Base-by-base conservation (phyloP, 2,797 vertebrate species). In the Lepus oiostolus region DNA sequence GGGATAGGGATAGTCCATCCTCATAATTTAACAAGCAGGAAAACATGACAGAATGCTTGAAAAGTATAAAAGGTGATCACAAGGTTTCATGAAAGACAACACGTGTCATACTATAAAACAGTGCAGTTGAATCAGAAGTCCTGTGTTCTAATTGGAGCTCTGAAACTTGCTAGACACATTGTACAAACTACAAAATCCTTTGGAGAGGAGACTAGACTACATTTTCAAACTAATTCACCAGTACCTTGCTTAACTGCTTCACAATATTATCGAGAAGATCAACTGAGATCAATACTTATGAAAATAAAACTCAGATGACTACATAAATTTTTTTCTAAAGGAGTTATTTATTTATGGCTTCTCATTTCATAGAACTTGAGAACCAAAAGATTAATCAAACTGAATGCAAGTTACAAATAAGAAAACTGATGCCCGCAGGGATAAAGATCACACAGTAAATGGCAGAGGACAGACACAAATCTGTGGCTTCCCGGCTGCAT, bases 11-110 rank as follows among this genome's bases (percentile, higher is more conserved):
- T 19, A n/a, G n/a, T 63, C 17, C n/a, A 30, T 77, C 14, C 19
- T 95, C n/a, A n/a, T 67, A 68, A 79, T 70, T 85, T 77, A 84
- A 88, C 80, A 60, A 92, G 26, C 72, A 19, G 60, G 13, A 50
- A 81, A 84, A 86, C 72, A 26, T 83, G 17, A 58, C 19, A 54
- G 38, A 88, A 86, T 54, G 30, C n/a, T 93, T 95, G 62, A 71
- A 68, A 95, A 89, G 50, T 88, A 79, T 82, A 58, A 54, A 83
- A 6, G n/a, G 42, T 71, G 24, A 90, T 85, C 82, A 93, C 38
- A 67, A 67, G 19, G 30, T 47, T 90, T 85, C 91, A 72, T 38
- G 21, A 75, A 90, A 75, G 74, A 58, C 52, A 93, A 47, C 14
- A 8, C 1, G 42, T 21, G 52, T 35, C 70, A 10, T 35, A 47